phyloP scores from a whole-genome alignment of 2,797 vertebrate species.

The Tangara arthus region DNA sequence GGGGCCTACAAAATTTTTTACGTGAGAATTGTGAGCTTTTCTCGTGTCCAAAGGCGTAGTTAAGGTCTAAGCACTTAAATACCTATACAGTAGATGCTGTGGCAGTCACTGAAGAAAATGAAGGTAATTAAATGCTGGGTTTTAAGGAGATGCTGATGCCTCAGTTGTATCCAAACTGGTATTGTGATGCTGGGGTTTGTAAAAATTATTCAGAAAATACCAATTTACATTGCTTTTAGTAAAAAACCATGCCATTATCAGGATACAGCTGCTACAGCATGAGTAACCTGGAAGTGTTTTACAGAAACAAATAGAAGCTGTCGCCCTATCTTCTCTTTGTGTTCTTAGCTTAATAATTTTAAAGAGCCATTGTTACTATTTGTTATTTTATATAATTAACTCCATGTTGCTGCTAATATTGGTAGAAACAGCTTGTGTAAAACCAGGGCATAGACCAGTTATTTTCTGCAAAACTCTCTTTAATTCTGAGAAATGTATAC shows the following conservation, averaged over 20 bases:
- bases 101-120: not conserved
- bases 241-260: accelerated
- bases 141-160: not conserved
- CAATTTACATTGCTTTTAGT: not conserved
- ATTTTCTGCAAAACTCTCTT: not conserved
- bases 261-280: not conserved
- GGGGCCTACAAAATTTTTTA: not conserved
- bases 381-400: not conserved
- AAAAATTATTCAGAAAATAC: not conserved
- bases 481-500: not conserved
- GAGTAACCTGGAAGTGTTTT: not conserved
- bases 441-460: not conserved
- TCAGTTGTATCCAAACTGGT: not conserved
- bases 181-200: not conserved
- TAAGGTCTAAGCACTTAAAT: not conserved
- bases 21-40: not conserved
- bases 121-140: not conserved
- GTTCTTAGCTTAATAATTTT: not conserved
- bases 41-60: accelerated
- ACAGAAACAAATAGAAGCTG: not conserved
- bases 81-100: not conserved
- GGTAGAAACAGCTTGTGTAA: not conserved
- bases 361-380: not conserved
- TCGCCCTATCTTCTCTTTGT: accelerated
- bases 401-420: not conserved